Conservation (phyloP, 1,140 invertebrate genomes). For the Hyles euphorbiae region DNA sequence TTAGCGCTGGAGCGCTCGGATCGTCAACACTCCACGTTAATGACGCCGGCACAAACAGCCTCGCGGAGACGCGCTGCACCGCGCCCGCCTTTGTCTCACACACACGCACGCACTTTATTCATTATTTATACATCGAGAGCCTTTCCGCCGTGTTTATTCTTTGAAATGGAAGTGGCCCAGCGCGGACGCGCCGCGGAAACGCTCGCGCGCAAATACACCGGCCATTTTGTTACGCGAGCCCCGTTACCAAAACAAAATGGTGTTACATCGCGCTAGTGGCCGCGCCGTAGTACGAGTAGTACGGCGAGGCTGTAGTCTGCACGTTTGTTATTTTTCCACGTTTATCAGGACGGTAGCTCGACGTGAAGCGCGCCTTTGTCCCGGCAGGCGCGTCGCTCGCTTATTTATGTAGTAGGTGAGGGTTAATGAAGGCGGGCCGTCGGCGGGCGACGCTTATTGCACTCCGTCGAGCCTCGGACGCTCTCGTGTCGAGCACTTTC, state of each 20-base stretch:
- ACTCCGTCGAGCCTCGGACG: constrained; percentile 56
- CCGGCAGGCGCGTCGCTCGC: constrained; percentile 25
- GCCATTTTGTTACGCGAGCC: constrained; percentile 22
- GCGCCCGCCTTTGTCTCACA: constrained; percentile 56
- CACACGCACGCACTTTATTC: constrained; percentile 46
- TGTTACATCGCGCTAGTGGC: constrained; percentile 23
- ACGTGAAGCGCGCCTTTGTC: constrained; percentile 31
- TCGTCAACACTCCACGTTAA: constrained; percentile 57
- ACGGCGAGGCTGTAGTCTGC: constrained; percentile 1
- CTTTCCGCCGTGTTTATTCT: constrained; percentile 61
- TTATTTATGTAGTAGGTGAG: constrained; percentile 54
- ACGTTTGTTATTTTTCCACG: constrained; percentile 43
- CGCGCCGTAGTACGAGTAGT: not conserved
- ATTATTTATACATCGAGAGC: constrained; percentile 69
- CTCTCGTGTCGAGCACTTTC: constrained; percentile 63
- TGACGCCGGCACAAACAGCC: constrained; percentile 65
- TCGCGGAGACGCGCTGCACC: constrained; percentile 18
- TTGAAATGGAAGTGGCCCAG: constrained; percentile 60
- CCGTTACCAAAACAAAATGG: constrained; percentile 50
- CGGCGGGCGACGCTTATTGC: constrained; percentile 63
- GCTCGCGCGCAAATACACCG: constrained; percentile 6
- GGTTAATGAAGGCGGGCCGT: constrained; percentile 60
- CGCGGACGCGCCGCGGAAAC: constrained; percentile 2
- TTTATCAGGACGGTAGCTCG: constrained; percentile 39
- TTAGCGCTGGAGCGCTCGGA: constrained; percentile 45